A percentile compares a stretch with the other conserved stretches of the same genome.
Evolutionary conservation across 2,113 vertebrate genomes (phyloP).

Genomic region (Scartelaos histophorus): DNA sequence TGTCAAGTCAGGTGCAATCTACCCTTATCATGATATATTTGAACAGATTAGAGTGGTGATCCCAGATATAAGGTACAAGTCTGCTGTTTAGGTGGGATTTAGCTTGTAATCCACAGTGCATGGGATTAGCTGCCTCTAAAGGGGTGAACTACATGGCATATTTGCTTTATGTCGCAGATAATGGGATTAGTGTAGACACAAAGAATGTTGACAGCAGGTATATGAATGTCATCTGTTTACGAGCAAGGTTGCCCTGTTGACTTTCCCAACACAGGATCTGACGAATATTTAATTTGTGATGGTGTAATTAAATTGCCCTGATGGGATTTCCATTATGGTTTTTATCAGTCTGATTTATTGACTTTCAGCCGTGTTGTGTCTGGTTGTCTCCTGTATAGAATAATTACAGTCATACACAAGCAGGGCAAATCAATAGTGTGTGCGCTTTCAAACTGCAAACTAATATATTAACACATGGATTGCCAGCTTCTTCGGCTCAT

Average conservation of each 20-base stretch:
- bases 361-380: neutral
- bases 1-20: slow-evolving; percentile 20
- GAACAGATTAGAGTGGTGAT: slow-evolving; percentile 19
- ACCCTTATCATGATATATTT: slow-evolving; percentile 21
- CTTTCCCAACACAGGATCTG: neutral
- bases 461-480: slow-evolving; percentile 19
- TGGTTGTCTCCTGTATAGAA: neutral
- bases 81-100: slow-evolving; percentile 58
- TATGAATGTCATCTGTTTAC: slow-evolving; percentile 33
- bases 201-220: slow-evolving; percentile 36
- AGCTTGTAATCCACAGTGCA: slow-evolving; percentile 57
- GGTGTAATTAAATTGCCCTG: neutral
- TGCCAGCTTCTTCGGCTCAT: neutral
- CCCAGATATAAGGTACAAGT: slow-evolving; percentile 29
- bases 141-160: slow-evolving; percentile 9
- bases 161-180: slow-evolving; percentile 63
- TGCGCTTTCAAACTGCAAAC: slow-evolving; percentile 9
- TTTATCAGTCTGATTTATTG: neutral
- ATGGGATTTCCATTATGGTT: slow-evolving; percentile 10
- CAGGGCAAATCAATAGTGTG: slow-evolving; percentile 33
- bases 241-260: slow-evolving; percentile 17
- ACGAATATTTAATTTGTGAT: slow-evolving; percentile 8
- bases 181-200: slow-evolving; percentile 60
- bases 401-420: slow-evolving; percentile 10
- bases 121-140: slow-evolving; percentile 56